Evolutionary conservation across 2,888 invertebrate species (phyloP), one percentile per base, ranked within the genome.

Genomic region (Apotomis turbidana): DNA sequence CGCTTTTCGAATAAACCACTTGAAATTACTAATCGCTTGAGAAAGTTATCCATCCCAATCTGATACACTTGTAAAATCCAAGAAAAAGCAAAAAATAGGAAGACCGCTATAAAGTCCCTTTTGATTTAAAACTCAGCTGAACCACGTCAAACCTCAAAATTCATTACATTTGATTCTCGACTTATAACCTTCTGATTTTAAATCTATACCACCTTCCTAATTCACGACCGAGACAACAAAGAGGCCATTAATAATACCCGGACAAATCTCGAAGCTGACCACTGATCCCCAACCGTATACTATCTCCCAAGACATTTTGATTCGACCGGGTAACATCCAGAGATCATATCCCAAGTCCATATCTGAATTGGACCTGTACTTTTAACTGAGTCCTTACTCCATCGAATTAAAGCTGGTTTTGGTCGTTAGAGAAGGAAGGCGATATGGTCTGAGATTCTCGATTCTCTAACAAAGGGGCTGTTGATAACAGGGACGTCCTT

Each of bases 141-240:
- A 6, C 8, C 10, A 3, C 10, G 49, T 10, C 49, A n/a, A 44
- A 57, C 27, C 44, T 27, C 3, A 57, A 46, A 12, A 12, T 52
- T 15, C 9, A 57, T 46, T n/a, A 46, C 9, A 13, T 27, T n/a
- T 4, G 55, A 36, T 46, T 8, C 12, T 38, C 36, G 60, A 68
- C 59, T 72, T 63, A 36, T 46, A 13, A 66, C 60, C 67, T 71
- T 70, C 68, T 46, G 66, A 46, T 36, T 57, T 66, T 27, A 46
- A 57, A 66, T 66, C 46, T 46, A 36, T 57, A 36, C 27, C 55
- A 58, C 63, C 73, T 75, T 69, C 68, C 68, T 76, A 76, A 77
- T 78, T 79, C 75, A 72, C 74, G 63, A 64, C 54, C 77, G 77
- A 80, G 80, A 80, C 79, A 79, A 81, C 81, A 80, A 80, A 80